Conservation (phyloP, 2,113 vertebrate species). For the Mormoops blainvillei region DNA sequence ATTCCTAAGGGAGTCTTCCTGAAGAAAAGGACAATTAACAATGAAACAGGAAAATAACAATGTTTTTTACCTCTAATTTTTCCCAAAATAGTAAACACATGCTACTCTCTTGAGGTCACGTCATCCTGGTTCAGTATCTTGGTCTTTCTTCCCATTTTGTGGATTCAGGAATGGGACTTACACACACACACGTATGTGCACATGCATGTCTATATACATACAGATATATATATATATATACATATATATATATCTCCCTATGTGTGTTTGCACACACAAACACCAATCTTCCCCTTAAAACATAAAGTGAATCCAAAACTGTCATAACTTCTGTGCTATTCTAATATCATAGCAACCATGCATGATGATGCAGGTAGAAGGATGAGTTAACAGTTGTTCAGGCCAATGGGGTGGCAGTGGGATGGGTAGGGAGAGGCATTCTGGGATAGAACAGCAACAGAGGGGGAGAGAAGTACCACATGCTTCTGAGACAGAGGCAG, state of each 20-base stretch:
- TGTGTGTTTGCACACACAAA: neutral
- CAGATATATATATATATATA: neutral
- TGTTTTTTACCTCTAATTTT: neutral
- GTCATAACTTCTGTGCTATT: neutral
- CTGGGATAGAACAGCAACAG: neutral
- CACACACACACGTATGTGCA: neutral
- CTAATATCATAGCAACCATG: neutral
- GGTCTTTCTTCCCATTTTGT: conserved; percentile 5
- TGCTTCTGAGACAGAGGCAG: neutral
- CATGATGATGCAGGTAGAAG: neutral
- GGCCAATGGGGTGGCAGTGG: neutral
- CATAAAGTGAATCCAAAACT: neutral
- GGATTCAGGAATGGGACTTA: neutral
- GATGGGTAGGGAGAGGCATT: neutral
- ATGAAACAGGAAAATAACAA: neutral
- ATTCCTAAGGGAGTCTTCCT: neutral
- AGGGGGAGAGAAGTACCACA: neutral
- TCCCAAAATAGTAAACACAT: neutral
- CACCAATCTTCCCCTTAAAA: neutral
- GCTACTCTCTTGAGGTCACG: neutral
- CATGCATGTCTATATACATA: neutral
- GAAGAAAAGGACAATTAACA: conserved; percentile 4
- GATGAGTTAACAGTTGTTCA: neutral
- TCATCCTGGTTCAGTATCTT: neutral
- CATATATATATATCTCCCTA: neutral